phyloP scores from a whole-genome alignment of 2,888 invertebrate species.

The Itoplectis maculator region DNA sequence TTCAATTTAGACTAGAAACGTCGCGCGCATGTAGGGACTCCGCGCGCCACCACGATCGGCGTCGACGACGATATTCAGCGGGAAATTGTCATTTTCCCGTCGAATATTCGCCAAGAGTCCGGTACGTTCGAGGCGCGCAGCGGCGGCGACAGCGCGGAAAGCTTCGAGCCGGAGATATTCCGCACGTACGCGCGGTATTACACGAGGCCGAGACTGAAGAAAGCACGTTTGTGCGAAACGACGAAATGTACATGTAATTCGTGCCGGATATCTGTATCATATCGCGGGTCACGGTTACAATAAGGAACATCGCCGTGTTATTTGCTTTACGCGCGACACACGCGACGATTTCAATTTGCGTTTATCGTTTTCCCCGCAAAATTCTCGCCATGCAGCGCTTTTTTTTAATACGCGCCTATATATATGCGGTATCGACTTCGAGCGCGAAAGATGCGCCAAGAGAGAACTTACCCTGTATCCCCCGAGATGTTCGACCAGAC shows the following conservation, averaged over 20 bases:
- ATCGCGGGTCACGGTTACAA: conserved; percentile 3
- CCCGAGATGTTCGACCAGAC: conserved; percentile 94
- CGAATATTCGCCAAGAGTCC: conserved; percentile 72
- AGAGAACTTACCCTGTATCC: conserved; percentile 92
- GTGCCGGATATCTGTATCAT: conserved; percentile 43
- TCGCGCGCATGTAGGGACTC: not conserved
- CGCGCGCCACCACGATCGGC: conserved; percentile 29
- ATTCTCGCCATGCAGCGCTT: no score
- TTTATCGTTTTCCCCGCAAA: not conserved
- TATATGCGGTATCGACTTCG: no score
- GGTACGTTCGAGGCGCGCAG: no score
- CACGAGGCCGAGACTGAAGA: conserved; percentile 30
- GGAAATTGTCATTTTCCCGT: conserved; percentile 78
- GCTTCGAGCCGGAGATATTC: conserved; percentile 36
- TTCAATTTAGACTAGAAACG: not conserved
- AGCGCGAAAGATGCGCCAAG: not conserved
- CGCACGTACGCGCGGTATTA: conserved; percentile 44
- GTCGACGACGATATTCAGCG: conserved; percentile 72
- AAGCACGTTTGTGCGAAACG: conserved; percentile 54
- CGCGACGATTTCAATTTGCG: not conserved
- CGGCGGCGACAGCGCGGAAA: conserved; percentile 38
- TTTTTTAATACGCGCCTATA: no score
- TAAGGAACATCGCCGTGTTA: not conserved
- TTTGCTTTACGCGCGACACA: not conserved
- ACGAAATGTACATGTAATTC: conserved; percentile 44